A percentile compares a stretch with the other conserved stretches of the same genome.
phyloP scores from a whole-genome alignment of 2,888 invertebrate species.

The Erebia aethiops region DNA sequence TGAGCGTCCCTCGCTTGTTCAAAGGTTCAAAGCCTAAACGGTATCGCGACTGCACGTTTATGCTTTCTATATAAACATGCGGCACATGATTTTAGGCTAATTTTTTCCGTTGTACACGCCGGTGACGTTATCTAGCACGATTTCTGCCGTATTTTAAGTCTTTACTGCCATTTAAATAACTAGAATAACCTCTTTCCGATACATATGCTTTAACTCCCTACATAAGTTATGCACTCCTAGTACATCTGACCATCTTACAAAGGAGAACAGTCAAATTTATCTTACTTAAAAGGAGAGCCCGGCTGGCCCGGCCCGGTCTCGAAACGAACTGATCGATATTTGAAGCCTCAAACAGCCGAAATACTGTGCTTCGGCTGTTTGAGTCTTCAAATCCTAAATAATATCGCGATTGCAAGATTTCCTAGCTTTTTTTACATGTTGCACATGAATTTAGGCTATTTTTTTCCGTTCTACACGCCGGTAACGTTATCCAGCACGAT shows the following conservation, averaged over 20 bases:
- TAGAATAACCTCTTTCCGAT: background rate
- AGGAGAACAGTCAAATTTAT: no score
- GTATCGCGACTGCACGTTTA: slow-evolving; percentile 63
- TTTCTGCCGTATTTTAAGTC: background rate
- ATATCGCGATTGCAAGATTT: slow-evolving; percentile 63
- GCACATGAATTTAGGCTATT: slow-evolving; percentile 79
- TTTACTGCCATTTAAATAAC: background rate
- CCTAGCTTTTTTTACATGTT: slow-evolving; percentile 66
- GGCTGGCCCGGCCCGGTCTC: no score
- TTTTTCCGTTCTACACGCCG: slow-evolving; percentile 75
- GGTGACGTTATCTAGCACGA: slow-evolving; percentile 48
- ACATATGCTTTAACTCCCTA: no score
- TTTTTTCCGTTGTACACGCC: slow-evolving; percentile 76
- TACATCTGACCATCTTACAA: no score
- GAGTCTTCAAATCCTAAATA: slow-evolving; percentile 79
- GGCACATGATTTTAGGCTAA: slow-evolving; percentile 79
- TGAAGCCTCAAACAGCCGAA: no score
- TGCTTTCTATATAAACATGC: slow-evolving; percentile 68
- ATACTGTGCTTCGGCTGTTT: no score
- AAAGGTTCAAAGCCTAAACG: slow-evolving; percentile 80
- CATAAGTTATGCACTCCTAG: no score
- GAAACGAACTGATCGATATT: no score
- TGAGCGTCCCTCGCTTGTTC: slow-evolving; percentile 70
- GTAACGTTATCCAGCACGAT: slow-evolving; percentile 45
- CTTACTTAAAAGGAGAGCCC: no score